phyloP scores from a whole-genome alignment of 2,797 vertebrate genomes.

The Micropoecilia bifurca region DNA sequence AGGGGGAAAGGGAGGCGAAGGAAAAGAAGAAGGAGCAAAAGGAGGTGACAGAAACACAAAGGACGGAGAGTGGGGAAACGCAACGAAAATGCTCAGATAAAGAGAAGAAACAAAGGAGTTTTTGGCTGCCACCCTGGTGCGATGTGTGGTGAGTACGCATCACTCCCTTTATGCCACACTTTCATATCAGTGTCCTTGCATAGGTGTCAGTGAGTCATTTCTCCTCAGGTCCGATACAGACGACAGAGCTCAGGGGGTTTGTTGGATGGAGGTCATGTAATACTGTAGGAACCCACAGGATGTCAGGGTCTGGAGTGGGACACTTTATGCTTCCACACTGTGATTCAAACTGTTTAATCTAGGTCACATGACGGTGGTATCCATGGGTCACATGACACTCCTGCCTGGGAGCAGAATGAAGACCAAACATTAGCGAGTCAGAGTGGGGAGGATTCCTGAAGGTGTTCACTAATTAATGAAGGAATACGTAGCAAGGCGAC shows the following conservation, averaged over 20 bases:
- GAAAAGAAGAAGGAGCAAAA: slow-evolving; percentile 32
- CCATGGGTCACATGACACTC: slow-evolving; percentile 43
- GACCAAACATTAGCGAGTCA: slow-evolving; percentile 3
- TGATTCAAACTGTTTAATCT: slow-evolving; percentile 33
- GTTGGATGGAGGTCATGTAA: slow-evolving; percentile 32
- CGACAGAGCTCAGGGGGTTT: neutral
- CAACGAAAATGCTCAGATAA: slow-evolving; percentile 67
- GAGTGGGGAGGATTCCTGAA: neutral
- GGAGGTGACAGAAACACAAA: slow-evolving; percentile 45
- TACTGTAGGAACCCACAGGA: slow-evolving; percentile 16
- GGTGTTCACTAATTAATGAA: neutral
- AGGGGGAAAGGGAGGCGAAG: slow-evolving; percentile 64
- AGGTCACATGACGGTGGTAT: slow-evolving; percentile 47
- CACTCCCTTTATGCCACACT: slow-evolving; percentile 12
- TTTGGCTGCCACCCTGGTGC: slow-evolving; percentile 70
- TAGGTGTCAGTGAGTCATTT: slow-evolving; percentile 15
- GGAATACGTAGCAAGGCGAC: neutral
- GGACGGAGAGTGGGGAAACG: slow-evolving; percentile 52
- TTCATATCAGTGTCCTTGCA: slow-evolving; percentile 6
- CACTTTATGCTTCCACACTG: slow-evolving; percentile 18
- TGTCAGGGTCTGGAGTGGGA: slow-evolving; percentile 10
- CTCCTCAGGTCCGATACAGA: slow-evolving; percentile 27
- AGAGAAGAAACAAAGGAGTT: slow-evolving; percentile 55
- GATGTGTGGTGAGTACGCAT: slow-evolving; percentile 79
- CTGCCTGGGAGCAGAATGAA: slow-evolving; percentile 21